A percentile compares a stretch with the other conserved stretches of the same genome.
Evolutionary conservation across 2,888 invertebrate species (phyloP).

Genomic region (Lasioglossum lativentre): DNA sequence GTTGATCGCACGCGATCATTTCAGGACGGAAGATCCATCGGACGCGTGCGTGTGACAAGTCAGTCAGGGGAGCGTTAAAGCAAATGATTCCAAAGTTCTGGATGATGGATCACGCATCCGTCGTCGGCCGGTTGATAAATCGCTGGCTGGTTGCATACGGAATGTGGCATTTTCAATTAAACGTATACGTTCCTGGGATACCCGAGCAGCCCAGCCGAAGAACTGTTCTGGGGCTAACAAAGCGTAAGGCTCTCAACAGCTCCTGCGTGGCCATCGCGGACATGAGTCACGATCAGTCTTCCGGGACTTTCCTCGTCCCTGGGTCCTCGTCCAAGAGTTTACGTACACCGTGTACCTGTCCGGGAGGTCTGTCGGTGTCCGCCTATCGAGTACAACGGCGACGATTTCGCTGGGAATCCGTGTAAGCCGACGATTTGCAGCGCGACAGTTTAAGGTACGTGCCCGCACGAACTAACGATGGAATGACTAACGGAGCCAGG

Average conservation of each 20-base stretch:
- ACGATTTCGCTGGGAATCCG: constrained; percentile 41
- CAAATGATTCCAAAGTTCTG: constrained; percentile 17
- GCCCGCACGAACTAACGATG: constrained; percentile 46
- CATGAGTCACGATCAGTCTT: constrained; percentile 3
- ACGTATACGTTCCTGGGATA: not conserved
- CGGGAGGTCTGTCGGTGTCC: not conserved
- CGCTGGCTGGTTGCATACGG: not conserved
- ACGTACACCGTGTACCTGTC: constrained; percentile 12
- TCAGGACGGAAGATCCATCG: not conserved
- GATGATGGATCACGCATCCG: not conserved
- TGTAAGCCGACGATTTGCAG: constrained; percentile 52
- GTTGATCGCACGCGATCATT: too few species aligned
- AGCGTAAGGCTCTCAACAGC: not conserved
- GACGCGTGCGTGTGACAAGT: not conserved
- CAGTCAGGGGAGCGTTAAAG: not conserved
- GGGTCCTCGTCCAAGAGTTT: not conserved
- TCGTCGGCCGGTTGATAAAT: not conserved
- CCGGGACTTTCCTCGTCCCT: not conserved
- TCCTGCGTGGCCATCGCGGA: not conserved
- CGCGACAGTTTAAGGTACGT: constrained; percentile 31
- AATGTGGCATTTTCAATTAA: not conserved
- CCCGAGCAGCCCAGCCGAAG: not conserved
- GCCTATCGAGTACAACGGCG: not conserved
- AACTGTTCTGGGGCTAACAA: not conserved
- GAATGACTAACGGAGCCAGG: constrained; percentile 52